Base-by-base conservation (phyloP, 2,888 invertebrate genomes). In the Trimorus sp. region DNA sequence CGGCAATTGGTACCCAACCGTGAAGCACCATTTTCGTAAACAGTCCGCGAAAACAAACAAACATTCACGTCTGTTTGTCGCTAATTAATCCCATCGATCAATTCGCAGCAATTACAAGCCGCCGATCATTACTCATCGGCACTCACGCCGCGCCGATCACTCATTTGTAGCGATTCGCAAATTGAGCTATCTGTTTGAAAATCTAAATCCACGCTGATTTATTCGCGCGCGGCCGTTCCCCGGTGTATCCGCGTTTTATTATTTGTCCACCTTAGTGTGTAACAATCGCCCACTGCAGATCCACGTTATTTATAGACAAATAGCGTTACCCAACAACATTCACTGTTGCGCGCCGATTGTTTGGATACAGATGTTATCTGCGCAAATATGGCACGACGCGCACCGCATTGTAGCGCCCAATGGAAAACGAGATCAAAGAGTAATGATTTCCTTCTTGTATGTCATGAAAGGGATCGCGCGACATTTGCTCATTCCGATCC, bases 261-360 rank as follows among this genome's bases (percentile, higher is more conserved):
- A 79, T 79, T 73, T 73, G 66, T 79, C 68, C 59, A 74, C 58
- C 62, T 62, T 74, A 69, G 62, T 63, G 45, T 73, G n/a, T 68
- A 49, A 69, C 68, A 48, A 66, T 79, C 74, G 63, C 68, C 74
- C 69, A 74, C 79, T 79, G 58, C 45, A 42, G 74, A 68, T 79
- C 69, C 45, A 15, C 60, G 56, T 68, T 74, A 73, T 79, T 79
- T 62, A 69, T 68, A 68, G 79, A 79, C 69, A 79, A 79, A 79
- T 74, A 79, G 58, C 49, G 73, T 74, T 74, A 60, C 65, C 53
- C 56, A 71, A 71, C 65, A 37, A 59, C 49, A 56, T 45, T 53
- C 48, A 62, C 54, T 48, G 45, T 69, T 69, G 71, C 53, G 65
- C 40, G 42, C 65, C 38, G 65, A 73, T 59, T 59, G 71, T 66